Evolutionary conservation across 2,888 invertebrate species (phyloP).

Genomic region (Anticlea derivata): DNA sequence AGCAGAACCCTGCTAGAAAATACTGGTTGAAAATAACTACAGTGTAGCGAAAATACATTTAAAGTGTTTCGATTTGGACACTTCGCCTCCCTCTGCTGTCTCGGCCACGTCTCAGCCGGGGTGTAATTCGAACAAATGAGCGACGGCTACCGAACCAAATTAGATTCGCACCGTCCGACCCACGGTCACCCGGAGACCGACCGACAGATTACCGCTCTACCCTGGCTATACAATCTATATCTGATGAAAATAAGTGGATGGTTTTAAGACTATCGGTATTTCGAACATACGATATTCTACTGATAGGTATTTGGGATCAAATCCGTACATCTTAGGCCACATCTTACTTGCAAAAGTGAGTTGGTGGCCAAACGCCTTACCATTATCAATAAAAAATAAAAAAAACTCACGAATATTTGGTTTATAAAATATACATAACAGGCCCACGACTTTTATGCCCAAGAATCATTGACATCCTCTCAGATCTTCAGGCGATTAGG

Average conservation of each 20-base stretch:
- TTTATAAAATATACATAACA: too few species aligned
- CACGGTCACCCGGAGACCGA: slow-evolving; percentile 46
- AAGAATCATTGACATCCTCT: too few species aligned
- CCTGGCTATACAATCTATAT: slow-evolving; percentile 54
- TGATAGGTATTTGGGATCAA: not conserved
- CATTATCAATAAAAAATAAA: too few species aligned
- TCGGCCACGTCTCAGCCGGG: slow-evolving; percentile 48
- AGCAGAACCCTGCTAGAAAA: not conserved
- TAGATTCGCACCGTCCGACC: slow-evolving; percentile 77
- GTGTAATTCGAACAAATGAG: slow-evolving; percentile 85
- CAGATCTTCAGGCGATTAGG: too few species aligned
- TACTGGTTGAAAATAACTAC: slow-evolving; percentile 2
- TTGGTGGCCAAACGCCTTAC: too few species aligned
- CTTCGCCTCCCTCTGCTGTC: slow-evolving; percentile 25
- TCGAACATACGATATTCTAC: not conserved
- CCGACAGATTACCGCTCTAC: slow-evolving; percentile 57
- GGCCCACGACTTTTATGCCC: too few species aligned
- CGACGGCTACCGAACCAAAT: slow-evolving; percentile 86
- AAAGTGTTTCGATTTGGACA: slow-evolving; percentile 32
- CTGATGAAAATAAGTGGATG: slow-evolving; percentile 33
- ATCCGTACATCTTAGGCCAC: not conserved
- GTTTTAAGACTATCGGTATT: slow-evolving; percentile 16
- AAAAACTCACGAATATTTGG: too few species aligned
- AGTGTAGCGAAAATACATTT: slow-evolving; percentile 13
- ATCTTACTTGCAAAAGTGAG: too few species aligned